These are phyloP conservation scores for Mythimna impura DNA, from an alignment of 2,888 invertebrate species.

Conservation along the genomic window DNA sequence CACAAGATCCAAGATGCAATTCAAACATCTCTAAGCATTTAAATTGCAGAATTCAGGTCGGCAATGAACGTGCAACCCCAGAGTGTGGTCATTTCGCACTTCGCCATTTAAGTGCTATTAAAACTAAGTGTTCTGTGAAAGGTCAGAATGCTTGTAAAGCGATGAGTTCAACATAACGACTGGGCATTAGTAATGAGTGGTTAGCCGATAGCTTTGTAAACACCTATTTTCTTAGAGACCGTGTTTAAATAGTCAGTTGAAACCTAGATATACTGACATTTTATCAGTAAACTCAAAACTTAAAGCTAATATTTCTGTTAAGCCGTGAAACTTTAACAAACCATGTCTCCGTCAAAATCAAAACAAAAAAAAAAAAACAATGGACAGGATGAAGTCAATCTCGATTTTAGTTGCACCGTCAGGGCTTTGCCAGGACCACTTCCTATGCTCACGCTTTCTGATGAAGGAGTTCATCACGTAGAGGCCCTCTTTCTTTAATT, in stretches of 20 bases:
- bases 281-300: too few relatives aligned
- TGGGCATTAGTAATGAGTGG: constrained; percentile 42
- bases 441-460: too few relatives aligned
- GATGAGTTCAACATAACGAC: constrained; percentile 36
- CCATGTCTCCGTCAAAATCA: too few relatives aligned
- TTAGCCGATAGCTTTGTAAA: constrained; percentile 38
- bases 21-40: not conserved
- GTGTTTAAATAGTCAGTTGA: not conserved
- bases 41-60: constrained; percentile 2
- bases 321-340: too few relatives aligned
- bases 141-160: constrained; percentile 35
- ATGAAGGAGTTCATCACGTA: too few relatives aligned
- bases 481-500: too few relatives aligned
- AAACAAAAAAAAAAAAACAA: too few relatives aligned
- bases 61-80: constrained; percentile 20
- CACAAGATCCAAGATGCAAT: not conserved
- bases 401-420: too few relatives aligned
- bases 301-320: too few relatives aligned
- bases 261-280: too few relatives aligned
- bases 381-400: too few relatives aligned
- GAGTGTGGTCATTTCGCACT: constrained; percentile 32
- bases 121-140: constrained; percentile 38
- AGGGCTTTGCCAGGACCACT: too few relatives aligned
- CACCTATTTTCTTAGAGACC: constrained; percentile 14
- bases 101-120: constrained; percentile 37